Evolutionary conservation across 2,888 invertebrate species (phyloP).

Genomic region (Icerya purchasi): DNA sequence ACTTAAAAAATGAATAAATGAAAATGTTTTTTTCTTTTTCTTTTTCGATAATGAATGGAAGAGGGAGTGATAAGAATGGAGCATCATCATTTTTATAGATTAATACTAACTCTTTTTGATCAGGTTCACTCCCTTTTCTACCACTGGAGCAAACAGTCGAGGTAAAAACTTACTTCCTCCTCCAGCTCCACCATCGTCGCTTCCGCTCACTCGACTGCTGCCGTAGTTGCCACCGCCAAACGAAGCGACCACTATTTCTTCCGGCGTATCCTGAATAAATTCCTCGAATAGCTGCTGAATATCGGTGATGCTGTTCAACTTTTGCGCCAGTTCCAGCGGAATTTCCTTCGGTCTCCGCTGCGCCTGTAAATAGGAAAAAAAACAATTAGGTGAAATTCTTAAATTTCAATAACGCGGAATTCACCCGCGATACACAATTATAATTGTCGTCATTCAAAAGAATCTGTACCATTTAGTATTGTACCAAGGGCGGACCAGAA

Average conservation of each 20-base stretch:
- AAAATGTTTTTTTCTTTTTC: too few relatives aligned
- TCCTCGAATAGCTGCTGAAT: constrained; percentile 13
- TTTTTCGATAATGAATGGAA: too few relatives aligned
- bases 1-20: too few relatives aligned
- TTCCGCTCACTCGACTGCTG: not conserved
- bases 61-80: too few relatives aligned
- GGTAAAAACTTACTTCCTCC: not conserved
- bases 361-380: too few relatives aligned
- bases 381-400: too few relatives aligned
- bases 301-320: constrained; percentile 15
- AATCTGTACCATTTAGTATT: too few relatives aligned
- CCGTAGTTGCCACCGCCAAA: not conserved
- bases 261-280: constrained; percentile 6
- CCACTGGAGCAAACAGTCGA: not conserved
- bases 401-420: too few relatives aligned
- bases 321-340: constrained; percentile 14
- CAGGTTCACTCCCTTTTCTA: not conserved
- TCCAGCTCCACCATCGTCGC: not conserved
- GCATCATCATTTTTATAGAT: too few relatives aligned
- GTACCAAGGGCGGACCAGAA: too few relatives aligned
- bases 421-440: too few relatives aligned
- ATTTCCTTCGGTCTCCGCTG: constrained; percentile 4
- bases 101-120: not conserved
- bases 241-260: not conserved
- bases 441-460: too few relatives aligned